Conservation (phyloP, 1,140 invertebrate species). For the Akabosia matsudoensis region DNA sequence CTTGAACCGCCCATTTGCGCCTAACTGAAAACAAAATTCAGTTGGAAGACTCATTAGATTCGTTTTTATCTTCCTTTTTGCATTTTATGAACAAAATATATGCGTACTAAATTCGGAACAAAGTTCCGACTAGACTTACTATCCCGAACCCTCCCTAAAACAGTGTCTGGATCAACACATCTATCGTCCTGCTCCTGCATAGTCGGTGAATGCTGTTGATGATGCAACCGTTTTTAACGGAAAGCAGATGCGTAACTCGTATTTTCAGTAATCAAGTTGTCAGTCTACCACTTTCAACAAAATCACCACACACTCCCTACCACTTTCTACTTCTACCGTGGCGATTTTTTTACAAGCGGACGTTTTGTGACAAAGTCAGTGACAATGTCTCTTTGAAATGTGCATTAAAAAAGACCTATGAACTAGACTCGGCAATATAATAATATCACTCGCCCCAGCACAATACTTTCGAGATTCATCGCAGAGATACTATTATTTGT, state of each 20-base stretch:
- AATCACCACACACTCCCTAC: not conserved
- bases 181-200: not conserved
- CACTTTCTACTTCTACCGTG: not conserved
- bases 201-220: not conserved
- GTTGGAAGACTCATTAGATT: not conserved
- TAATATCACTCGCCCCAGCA: not conserved
- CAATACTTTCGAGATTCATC: not conserved
- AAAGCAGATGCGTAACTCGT: not conserved
- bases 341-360: not conserved
- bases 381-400: not conserved
- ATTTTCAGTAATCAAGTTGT: not conserved
- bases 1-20: conserved; percentile 84
- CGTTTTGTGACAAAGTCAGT: not conserved
- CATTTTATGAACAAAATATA: no score
- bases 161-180: not conserved
- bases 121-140: conserved; percentile 7
- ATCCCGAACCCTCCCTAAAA: conserved; percentile 19
- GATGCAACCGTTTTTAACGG: not conserved
- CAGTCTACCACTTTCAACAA: not conserved
- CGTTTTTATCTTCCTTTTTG: not conserved
- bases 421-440: not conserved
- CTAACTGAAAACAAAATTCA: conserved; percentile 64
- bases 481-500: not conserved
- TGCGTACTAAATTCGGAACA: no score
- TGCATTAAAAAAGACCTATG: not conserved